Base-by-base conservation (phyloP, 1,140 invertebrate species). In the Choristoneura fumiferana region DNA sequence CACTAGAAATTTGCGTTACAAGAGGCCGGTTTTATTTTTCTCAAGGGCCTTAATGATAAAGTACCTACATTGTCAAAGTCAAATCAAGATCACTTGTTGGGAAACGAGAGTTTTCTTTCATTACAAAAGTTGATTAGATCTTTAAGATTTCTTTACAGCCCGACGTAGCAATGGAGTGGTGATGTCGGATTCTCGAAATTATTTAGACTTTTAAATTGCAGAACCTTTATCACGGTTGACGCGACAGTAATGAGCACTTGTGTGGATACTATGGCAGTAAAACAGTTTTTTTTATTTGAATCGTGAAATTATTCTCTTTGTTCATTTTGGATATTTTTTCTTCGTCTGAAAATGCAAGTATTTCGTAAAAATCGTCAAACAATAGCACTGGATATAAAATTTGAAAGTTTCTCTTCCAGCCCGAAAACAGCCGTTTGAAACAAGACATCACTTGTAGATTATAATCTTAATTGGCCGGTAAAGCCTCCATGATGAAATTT, bases 171-270 rank as follows among this genome's bases (percentile, higher is more conserved):
- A 43, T 43, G 14, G 15, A 8, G 8, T 43, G 37, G 10, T 39
- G 37, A 39, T 39, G 37, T 39, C 40, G 8, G 17, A 43, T 43
- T 43, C 15, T 13, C 18, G 17, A 43, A 43, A 43, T 43, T 43
- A 43, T 43, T 40, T 43, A 43, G n/a, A 43, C 40, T 22, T 43
- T 43, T 17, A 43, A 43, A 43, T 43, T 43, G 10, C 8, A 43
- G 40, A 17, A 43, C 40, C 40, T 22, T 43, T 43, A 5, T 39
- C 37, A 12, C 4, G 40, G 6, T 12, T 37, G 35, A 10, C 8
- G 35, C 8, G 35, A 37, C n/a, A 37, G 8, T 12, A 10, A 37
- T 37, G 8, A 37, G 35, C n/a, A 10, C 8, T 37, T 37, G 35
- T 10, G 8, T 37, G 8, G 2, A 10, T 37, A 37, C n/a, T 37